Evolutionary conservation across 2,113 vertebrate species (phyloP).

Genomic region (Phyllostomus discolor): DNA sequence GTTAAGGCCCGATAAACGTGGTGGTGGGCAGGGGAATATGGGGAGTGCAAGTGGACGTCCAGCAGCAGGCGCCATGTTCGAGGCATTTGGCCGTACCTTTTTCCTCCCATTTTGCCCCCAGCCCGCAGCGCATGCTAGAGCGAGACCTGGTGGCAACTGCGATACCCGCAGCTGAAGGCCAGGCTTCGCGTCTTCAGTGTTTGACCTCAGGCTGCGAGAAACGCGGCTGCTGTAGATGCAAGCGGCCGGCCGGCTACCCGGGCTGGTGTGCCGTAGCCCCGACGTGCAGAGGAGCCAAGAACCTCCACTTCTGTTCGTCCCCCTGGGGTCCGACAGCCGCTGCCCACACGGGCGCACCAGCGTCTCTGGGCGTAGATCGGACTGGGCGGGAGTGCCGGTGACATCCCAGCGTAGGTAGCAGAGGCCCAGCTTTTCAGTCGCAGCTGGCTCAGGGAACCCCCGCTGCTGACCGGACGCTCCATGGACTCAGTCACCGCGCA

Average conservation of each 20-base stretch:
- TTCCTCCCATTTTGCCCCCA: not conserved
- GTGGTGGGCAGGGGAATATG: accelerated
- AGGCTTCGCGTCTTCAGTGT: not conserved
- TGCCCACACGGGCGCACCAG: not conserved
- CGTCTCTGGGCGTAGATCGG: not conserved
- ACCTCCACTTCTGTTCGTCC: not conserved
- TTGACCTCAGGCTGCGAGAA: not conserved
- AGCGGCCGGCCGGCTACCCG: not conserved
- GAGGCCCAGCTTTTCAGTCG: not conserved
- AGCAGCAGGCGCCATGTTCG: accelerated
- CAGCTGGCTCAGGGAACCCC: not conserved
- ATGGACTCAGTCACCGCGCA: not conserved
- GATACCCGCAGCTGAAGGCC: not conserved
- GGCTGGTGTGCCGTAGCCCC: too few species aligned
- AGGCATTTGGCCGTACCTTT: too few species aligned
- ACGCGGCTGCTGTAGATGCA: not conserved
- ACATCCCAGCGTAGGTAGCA: not conserved
- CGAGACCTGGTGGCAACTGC: not conserved
- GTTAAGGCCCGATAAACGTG: not conserved
- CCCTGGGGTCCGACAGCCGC: too few species aligned
- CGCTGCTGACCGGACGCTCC: not conserved
- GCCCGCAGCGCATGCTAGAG: not conserved
- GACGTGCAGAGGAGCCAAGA: not conserved
- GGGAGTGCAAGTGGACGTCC: not conserved
- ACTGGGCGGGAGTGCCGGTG: too few species aligned